These are phyloP conservation scores for Sebastes hopkinsi DNA, from an alignment of 2,797 vertebrate genomes.

Conservation along the genomic window DNA sequence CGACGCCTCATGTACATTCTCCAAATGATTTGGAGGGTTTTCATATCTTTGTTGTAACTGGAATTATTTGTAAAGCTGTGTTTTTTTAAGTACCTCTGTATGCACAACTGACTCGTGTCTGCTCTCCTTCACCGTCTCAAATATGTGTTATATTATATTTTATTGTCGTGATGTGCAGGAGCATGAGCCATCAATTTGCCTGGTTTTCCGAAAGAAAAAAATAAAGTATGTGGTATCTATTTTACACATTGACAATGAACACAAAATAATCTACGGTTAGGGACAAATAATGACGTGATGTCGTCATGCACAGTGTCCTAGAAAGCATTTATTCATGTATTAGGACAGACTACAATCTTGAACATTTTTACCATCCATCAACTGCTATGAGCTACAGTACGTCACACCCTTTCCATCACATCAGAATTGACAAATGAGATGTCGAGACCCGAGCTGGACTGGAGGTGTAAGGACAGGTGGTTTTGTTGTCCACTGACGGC, in stretches of 20 bases:
- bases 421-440: not conserved
- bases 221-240: not conserved
- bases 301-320: not conserved
- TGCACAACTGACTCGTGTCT: not conserved
- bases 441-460: not conserved
- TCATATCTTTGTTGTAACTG: not conserved
- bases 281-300: not conserved
- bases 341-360: not conserved
- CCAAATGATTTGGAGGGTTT: not conserved
- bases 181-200: not conserved
- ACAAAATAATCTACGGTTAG: not conserved
- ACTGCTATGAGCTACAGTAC: not conserved
- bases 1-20: not conserved
- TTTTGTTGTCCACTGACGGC: constrained; percentile 19
- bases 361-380: not conserved
- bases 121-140: not conserved
- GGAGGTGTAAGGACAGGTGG: not conserved
- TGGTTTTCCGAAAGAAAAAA: not conserved
- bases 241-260: not conserved
- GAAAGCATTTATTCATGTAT: not conserved
- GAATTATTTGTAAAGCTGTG: not conserved
- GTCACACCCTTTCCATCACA: not conserved
- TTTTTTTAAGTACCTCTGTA: not conserved
- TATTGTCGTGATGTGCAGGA: too few species aligned
- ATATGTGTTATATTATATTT: too few species aligned